Evolutionary conservation across 2,888 invertebrate species (phyloP).

Genomic region (Coelopa pilipes): DNA sequence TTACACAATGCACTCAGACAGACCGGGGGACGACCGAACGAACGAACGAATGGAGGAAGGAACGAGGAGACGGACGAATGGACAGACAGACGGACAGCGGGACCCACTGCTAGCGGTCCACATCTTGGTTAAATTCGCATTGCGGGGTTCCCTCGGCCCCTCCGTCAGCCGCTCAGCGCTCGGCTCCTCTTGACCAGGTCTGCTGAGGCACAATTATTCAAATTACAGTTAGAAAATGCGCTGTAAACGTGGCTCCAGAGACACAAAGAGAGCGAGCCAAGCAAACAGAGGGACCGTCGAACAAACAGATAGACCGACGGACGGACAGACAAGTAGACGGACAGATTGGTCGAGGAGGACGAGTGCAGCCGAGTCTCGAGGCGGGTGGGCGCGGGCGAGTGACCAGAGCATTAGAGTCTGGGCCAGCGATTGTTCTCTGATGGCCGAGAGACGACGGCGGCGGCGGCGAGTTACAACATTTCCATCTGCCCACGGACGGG

Average conservation of each 20-base stretch:
- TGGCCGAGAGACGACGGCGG: no score
- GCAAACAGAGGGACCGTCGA: background rate
- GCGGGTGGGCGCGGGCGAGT: background rate
- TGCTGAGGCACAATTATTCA: constrained; percentile 54
- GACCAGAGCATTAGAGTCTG: no score
- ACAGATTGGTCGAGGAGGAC: background rate
- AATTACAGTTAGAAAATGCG: constrained; percentile 52
- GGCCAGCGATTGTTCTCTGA: no score
- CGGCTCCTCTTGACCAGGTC: constrained; percentile 42
- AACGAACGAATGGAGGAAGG: no score
- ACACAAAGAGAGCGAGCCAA: background rate
- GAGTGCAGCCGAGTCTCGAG: background rate
- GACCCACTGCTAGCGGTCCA: no score
- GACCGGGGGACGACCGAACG: no score
- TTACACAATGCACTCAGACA: constrained; percentile 1
- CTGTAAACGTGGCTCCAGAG: constrained; percentile 23
- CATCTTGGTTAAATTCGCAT: no score
- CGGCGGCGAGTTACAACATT: background rate
- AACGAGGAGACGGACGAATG: no score
- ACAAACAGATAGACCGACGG: background rate
- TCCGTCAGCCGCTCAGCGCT: constrained; percentile 3
- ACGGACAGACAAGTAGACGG: background rate
- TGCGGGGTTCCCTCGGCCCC: no score
- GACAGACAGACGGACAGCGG: no score
- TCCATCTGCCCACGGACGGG: background rate